Base-by-base conservation (phyloP, 2,113 vertebrate species). In the Scalopus aquaticus region DNA sequence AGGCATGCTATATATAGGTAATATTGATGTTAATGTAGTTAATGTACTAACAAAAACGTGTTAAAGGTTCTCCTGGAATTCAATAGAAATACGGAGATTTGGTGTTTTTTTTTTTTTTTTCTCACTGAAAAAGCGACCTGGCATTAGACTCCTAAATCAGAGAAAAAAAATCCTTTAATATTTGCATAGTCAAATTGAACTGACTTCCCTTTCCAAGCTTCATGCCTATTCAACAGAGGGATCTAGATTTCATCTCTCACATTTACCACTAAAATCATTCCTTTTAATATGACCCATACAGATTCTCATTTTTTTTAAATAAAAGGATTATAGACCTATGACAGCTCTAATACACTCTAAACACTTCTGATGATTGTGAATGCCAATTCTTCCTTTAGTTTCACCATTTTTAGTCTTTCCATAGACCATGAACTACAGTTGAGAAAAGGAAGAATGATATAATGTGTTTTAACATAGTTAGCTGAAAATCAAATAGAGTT, bases 101-200 rank as follows among this genome's bases (percentile, higher is more conserved):
- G n/a, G n/a, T n/a, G n/a, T n/a, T n/a, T n/a, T n/a, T n/a, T n/a
- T 44, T 44, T 6, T 26, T 15, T 65, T 64, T 87, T 88, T 88
- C 88, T 82, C 26, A 89, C 44, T 49, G 26, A 69, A 86, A 51
- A 1, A 90, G 28, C 69, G 8, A 51, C 0, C 49, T 95, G 20
- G 0, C 32, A n/a, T 92, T 73, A 69, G 72, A 73, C 1, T 79
- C 19, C 79, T 49, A 79, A 91, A 35, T 94, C 69, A 95, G 77
- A 49, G 16, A n/a, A 78, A 86, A 79, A 11, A 39, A 4, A 1
- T 73, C 19, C 2, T 80, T 15, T 87, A 58, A 81, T 82, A 83
- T 95, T 92, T 94, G 42, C 39, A 90, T 28, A 93, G 60, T 90
- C 56, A 93, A 65, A 91, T 91, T 93, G 90, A 86, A 76, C 28